Base-by-base conservation (phyloP, 2,888 invertebrate species). In the Rhogogaster chlorosoma region DNA sequence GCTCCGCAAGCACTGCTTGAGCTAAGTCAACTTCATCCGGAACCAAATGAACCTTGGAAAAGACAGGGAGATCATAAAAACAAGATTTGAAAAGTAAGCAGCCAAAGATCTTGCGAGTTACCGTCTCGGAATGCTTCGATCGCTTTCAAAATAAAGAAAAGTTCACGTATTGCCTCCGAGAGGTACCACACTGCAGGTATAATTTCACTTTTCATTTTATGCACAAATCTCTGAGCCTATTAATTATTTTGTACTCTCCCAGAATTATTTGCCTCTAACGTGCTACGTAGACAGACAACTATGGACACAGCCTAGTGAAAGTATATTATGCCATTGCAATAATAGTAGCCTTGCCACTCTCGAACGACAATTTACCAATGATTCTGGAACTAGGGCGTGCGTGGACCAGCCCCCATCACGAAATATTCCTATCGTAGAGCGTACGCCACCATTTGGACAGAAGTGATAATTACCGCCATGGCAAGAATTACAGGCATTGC, bases 331-430 rank as follows among this genome's bases (percentile, higher is more conserved):
- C 18, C 9, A 45, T 26, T 22, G 26, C 38, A 45, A 9, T 9
- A 22, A 49, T 26, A 26, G 7, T 53, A 22, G 9, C 15, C 32
- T 26, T 18, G 18, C 6, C 18, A 32, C 3, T 53, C 12, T 73
- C 45, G 10, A 42, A 22, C 22, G 22, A 45, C 7, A 9, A 88
- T 94, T 95, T 2, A 96, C 96, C 92, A 96, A 96, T 0, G 91
- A 91, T 84, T 95, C 95, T 0, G 96, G 96, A 0, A 95, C 95
- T 26, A 94, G 77, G n/a, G 94, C 94, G 89, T 95, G 96, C 86
- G 96, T 95, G 0, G 96, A 95, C 96, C 96, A 97, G 38, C 96
- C 97, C 0, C 97, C 97, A 86, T 97, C 94, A 38, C 92, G 93
- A 91, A 93, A 96, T 83, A 97, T 96, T 0, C 97, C 97, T 0